phyloP scores from a whole-genome alignment of 1,140 invertebrate species.

The Drosophila kepulauana region DNA sequence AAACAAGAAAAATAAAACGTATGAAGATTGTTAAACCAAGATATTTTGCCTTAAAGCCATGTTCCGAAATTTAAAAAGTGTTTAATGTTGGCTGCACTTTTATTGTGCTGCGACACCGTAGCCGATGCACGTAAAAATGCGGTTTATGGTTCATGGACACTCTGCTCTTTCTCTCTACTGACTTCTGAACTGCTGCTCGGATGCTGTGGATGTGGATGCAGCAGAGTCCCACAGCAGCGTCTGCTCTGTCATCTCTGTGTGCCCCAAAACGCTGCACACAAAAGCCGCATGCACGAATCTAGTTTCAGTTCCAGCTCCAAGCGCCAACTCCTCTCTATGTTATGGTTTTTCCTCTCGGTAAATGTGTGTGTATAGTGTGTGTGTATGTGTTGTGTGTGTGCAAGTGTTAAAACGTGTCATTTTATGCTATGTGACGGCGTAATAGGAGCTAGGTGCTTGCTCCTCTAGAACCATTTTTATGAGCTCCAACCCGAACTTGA shows the following conservation, averaged over 20 bases:
- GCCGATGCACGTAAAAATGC: constrained; percentile 63
- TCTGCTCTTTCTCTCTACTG: constrained; percentile 5
- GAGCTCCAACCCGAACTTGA: constrained; percentile 39
- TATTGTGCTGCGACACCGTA: constrained; percentile 21
- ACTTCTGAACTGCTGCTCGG: constrained; percentile 17
- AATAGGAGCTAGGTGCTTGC: constrained; percentile 65
- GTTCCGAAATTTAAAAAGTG: constrained; percentile 49
- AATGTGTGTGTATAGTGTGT: constrained; percentile 23
- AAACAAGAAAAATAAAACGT: background rate
- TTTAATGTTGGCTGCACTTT: constrained; percentile 31
- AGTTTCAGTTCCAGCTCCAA: constrained; percentile 30
- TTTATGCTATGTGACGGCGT: constrained; percentile 64
- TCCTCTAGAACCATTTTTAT: constrained; percentile 26
- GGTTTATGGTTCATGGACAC: constrained; percentile 68
- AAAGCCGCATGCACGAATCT: constrained; percentile 38
- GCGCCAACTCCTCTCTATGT: constrained; percentile 10
- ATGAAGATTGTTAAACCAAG: background rate
- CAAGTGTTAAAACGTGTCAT: constrained; percentile 79
- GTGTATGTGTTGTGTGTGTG: constrained; percentile 23
- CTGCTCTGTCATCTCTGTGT: constrained; percentile 1
- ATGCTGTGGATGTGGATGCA: background rate
- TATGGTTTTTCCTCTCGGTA: constrained; percentile 20
- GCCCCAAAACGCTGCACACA: constrained; percentile 28
- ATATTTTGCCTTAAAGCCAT: constrained; percentile 17
- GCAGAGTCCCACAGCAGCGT: background rate